These are phyloP conservation scores for Odontomachus brunneus DNA, from an alignment of 1,140 invertebrate species.

Conservation along the genomic window DNA sequence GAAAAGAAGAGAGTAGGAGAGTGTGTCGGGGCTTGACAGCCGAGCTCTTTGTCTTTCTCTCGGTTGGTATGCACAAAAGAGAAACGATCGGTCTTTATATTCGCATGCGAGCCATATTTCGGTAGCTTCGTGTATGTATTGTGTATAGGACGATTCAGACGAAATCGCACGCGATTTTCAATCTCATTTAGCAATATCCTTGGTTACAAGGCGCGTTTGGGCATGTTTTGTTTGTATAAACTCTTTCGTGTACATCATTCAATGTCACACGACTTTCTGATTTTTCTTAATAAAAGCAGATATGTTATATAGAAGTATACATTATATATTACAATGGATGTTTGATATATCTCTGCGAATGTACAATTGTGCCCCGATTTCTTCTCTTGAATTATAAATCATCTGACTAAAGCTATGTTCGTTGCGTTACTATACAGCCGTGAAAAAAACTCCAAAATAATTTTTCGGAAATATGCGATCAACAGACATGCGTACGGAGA, in stretches of 20 bases:
- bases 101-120: conserved; percentile 39
- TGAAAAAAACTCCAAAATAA: background rate
- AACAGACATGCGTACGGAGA: background rate
- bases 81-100: conserved; percentile 23
- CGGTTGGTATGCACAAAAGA: conserved; percentile 69
- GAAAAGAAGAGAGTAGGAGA: conserved; percentile 10
- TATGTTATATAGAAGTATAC: too few species aligned
- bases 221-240: background rate
- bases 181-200: background rate
- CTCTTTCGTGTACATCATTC: too few species aligned
- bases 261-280: too few species aligned
- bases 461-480: conserved; percentile 4
- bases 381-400: too few species aligned
- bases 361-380: too few species aligned
- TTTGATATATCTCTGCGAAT: too few species aligned
- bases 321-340: too few species aligned
- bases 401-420: too few species aligned
- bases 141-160: conserved; percentile 4
- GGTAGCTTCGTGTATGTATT: conserved; percentile 12
- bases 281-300: too few species aligned
- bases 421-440: too few species aligned
- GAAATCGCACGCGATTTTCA: background rate
- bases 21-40: conserved; percentile 42
- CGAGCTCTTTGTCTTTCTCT: conserved; percentile 65
- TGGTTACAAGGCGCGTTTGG: background rate